A percentile compares a stretch with the other conserved stretches of the same genome.
Evolutionary conservation across 1,140 invertebrate species (phyloP).

Genomic region (Drosophila kohkoa): DNA sequence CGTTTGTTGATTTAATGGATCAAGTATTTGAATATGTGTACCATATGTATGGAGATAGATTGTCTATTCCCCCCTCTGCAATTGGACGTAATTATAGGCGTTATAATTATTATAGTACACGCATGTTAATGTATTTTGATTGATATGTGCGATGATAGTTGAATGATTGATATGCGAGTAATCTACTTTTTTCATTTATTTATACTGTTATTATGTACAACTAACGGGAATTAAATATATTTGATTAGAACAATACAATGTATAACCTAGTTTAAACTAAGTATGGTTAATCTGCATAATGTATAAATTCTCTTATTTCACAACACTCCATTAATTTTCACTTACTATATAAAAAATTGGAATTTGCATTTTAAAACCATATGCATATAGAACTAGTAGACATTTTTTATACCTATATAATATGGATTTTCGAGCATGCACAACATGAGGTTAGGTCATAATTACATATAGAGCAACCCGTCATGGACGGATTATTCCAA

Average conservation of each 20-base stretch:
- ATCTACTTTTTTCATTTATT: too few relatives aligned
- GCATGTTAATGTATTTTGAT: constrained; percentile 63
- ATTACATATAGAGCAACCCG: constrained; percentile 50
- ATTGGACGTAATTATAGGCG: constrained; percentile 39
- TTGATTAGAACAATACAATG: too few relatives aligned
- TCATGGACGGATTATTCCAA: constrained; percentile 19
- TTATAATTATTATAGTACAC: constrained; percentile 70
- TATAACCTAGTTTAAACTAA: too few relatives aligned
- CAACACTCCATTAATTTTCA: constrained; percentile 11
- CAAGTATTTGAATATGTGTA: constrained; percentile 1
- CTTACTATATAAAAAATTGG: neutral
- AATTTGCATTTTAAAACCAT: constrained; percentile 55
- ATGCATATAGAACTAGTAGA: neutral
- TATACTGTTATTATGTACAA: too few relatives aligned
- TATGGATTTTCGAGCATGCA: constrained; percentile 69
- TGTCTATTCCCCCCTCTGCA: constrained; percentile 15
- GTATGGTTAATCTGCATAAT: neutral
- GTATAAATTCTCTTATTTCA: neutral
- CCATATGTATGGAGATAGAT: neutral
- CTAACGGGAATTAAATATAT: too few relatives aligned
- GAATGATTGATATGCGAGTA: constrained; percentile 42
- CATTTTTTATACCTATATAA: constrained; percentile 12
- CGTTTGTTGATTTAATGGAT: constrained; percentile 52
- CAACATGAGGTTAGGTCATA: constrained; percentile 65
- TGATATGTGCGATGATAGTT: constrained; percentile 62